These are phyloP conservation scores for Cremastobaeus sp. DNA, from an alignment of 2,888 invertebrate species.

Conservation along the genomic window DNA sequence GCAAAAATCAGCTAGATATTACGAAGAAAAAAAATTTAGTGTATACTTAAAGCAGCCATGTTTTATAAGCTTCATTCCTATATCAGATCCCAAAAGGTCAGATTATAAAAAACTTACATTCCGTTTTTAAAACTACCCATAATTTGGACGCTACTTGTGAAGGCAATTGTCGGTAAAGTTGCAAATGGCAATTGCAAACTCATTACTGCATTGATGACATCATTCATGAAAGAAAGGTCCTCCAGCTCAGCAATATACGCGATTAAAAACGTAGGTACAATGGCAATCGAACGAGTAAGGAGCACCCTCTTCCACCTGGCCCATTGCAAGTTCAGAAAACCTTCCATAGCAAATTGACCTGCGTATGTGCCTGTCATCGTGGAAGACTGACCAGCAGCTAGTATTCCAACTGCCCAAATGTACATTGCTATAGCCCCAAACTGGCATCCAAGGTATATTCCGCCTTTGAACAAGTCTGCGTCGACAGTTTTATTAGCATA, in stretches of 20 bases:
- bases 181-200: slow-evolving; percentile 93
- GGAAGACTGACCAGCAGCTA: slow-evolving; percentile 90
- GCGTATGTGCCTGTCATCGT: slow-evolving; percentile 91
- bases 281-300: slow-evolving; percentile 90
- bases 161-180: slow-evolving; percentile 90
- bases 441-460: slow-evolving; percentile 86
- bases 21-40: no score
- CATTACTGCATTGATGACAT: slow-evolving; percentile 91
- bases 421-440: slow-evolving; percentile 89
- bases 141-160: slow-evolving; percentile 87
- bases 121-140: slow-evolving; percentile 93
- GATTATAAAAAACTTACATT: slow-evolving; percentile 82
- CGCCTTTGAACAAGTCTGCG: slow-evolving; percentile 86
- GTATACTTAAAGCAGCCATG: no score
- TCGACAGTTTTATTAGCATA: slow-evolving; percentile 79
- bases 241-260: slow-evolving; percentile 84
- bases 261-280: slow-evolving; percentile 85
- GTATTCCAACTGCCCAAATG: slow-evolving; percentile 90
- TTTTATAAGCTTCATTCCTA: no score
- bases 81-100: no score
- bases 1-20: no score
- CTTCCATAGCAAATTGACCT: slow-evolving; percentile 94
- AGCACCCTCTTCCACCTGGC: slow-evolving; percentile 91
- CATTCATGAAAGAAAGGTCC: slow-evolving; percentile 89
- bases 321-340: slow-evolving; percentile 91